Evolutionary conservation across 2,113 vertebrate species (phyloP), one percentile per base, ranked within the genome.

Genomic region (Atherinomorus stipes): DNA sequence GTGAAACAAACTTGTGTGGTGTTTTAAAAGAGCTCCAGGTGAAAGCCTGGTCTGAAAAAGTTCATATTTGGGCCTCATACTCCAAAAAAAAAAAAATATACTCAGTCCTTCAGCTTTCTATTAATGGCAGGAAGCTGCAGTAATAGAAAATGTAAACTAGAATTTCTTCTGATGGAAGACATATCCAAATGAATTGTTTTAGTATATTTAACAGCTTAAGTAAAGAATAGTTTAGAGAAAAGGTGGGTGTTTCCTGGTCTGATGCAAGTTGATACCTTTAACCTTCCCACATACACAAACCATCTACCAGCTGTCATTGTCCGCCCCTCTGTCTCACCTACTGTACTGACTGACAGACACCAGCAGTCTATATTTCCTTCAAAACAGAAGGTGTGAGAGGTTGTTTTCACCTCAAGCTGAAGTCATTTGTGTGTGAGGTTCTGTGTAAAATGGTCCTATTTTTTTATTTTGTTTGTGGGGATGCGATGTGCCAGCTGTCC

Each of bases 401-500:
- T 23, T 9, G n/a, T 65, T 67, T 23, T 69, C 5, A 7, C 23
- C 37, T 58, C 54, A 25, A 31, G 49, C 66, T 58, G 45, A 81
- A 80, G 78, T 51, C 72, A 68, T 83, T 53, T 72, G 52, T 74
- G 65, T 83, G 57, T 72, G 52, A 53, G 67, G 60, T 34, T 49
- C 64, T 25, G 19, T 1, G 2, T 50, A 44, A 85, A 85, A 26
- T 3, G 34, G 11, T 47, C 22, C 44, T 7, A 26, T 73, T 76
- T 79, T 53, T 47, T 4, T 4, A 22, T 50, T 25, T 31, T 47
- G 34, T 74, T 58, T 56, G 60, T 56, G 50, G n/a, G 34, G 50
- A 50, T 40, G 72, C 12, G 7, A 50, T 69, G 60, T 69, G 56
- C 80, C 88, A 91, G 86, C 82, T 90, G 88, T 86, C 84, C 77